Percentiles rank a stretch among this genome's conserved stretches.
These are phyloP conservation scores for Eulemur coronatus DNA, from an alignment of 2,797 vertebrate genomes.

Conservation along the genomic window DNA sequence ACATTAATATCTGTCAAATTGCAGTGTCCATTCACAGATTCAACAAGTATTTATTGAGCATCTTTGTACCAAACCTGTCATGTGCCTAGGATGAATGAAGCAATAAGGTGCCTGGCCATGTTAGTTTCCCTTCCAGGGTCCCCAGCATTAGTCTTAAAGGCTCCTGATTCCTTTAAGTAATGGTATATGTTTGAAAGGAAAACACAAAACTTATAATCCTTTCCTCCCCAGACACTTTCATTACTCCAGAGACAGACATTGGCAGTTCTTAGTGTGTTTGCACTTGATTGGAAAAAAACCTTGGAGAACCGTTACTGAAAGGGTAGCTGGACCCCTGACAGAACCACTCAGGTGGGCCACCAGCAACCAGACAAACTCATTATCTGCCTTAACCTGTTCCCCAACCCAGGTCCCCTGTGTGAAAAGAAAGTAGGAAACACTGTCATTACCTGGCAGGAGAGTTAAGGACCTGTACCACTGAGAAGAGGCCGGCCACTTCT, in stretches of 20 bases:
- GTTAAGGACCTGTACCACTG: background rate
- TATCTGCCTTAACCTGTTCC: background rate
- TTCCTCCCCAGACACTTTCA: background rate
- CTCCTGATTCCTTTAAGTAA: background rate
- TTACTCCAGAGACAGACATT: background rate
- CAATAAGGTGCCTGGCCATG: background rate
- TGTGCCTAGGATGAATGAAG: background rate
- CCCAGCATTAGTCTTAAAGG: background rate
- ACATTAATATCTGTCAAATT: background rate
- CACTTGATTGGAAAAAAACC: slow-evolving; percentile 37
- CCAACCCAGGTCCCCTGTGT: background rate
- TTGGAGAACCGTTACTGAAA: background rate
- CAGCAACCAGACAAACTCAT: background rate
- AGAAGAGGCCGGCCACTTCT: background rate
- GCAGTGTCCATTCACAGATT: background rate
- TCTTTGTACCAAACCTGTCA: background rate
- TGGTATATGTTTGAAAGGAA: background rate
- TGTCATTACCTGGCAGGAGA: background rate
- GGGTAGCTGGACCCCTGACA: background rate
- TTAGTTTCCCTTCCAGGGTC: background rate
- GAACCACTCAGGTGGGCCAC: background rate
- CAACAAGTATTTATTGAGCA: background rate
- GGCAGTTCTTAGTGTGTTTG: slow-evolving; percentile 24
- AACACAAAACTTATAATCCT: background rate
- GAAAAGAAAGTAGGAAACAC: background rate